Conservation (phyloP, 2,113 vertebrate species). For the Anguilla japonica region DNA sequence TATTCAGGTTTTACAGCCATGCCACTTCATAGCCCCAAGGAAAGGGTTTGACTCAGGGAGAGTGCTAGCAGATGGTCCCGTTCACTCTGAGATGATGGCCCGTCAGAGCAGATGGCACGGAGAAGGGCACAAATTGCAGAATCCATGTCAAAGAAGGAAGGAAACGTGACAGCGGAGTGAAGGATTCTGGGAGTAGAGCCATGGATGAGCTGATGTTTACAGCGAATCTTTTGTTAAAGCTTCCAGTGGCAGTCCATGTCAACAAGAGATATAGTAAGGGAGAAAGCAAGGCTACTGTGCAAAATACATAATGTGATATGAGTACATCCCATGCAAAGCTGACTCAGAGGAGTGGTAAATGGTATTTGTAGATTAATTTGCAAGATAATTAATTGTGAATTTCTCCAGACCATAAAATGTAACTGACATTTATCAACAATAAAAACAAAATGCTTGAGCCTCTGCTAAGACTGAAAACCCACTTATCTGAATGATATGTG, state of each 20-base stretch:
- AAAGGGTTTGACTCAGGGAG: conserved; percentile 77
- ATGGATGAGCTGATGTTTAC: neutral
- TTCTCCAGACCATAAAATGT: neutral
- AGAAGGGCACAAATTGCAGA: conserved; percentile 62
- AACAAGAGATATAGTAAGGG: neutral
- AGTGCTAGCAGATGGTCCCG: conserved; percentile 84
- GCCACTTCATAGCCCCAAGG: conserved; percentile 71
- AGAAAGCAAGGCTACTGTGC: neutral
- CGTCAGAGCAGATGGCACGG: conserved; percentile 81
- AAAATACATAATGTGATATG: neutral
- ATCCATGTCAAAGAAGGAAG: conserved; percentile 31
- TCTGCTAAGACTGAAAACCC: neutral
- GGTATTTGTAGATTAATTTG: neutral
- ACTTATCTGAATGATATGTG: neutral
- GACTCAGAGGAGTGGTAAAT: neutral
- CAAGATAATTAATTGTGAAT: neutral
- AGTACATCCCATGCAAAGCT: neutral
- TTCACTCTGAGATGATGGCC: conserved; percentile 75
- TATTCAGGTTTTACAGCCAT: conserved; percentile 74
- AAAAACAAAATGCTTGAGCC: neutral
- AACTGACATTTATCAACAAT: neutral
- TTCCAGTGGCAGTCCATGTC: neutral
- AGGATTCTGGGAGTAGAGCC: neutral
- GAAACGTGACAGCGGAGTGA: conserved; percentile 13
- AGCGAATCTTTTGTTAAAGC: neutral